Evolutionary conservation across 2,888 invertebrate genomes (phyloP).

Genomic region (Linyphia triangularis): DNA sequence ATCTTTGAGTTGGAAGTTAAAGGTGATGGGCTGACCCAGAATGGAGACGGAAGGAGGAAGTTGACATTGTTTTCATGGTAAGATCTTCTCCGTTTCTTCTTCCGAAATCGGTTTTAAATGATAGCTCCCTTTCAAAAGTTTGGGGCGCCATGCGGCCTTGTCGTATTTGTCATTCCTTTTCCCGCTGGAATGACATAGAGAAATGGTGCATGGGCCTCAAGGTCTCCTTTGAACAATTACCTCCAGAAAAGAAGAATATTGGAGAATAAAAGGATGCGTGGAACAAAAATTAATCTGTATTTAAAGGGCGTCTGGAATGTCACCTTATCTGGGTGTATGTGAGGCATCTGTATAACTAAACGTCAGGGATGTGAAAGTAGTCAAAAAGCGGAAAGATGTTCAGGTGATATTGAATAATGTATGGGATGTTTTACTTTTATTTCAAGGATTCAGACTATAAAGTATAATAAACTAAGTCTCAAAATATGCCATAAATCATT

Average conservation of each 20-base stretch:
- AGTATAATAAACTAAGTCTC: too few species aligned
- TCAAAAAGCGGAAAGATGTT: too few species aligned
- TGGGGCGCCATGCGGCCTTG: not conserved
- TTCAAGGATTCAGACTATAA: too few species aligned
- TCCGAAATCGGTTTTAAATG: slow-evolving; percentile 6
- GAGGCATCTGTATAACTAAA: too few species aligned
- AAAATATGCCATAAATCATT: too few species aligned
- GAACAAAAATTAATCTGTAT: not conserved
- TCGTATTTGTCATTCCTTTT: not conserved
- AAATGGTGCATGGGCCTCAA: not conserved
- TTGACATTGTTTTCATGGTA: slow-evolving; percentile 21
- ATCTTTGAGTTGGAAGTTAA: not conserved
- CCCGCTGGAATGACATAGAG: not conserved
- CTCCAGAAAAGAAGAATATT: not conserved
- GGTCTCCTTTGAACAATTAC: not conserved
- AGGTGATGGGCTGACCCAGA: slow-evolving; percentile 54
- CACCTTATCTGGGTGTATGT: too few species aligned
- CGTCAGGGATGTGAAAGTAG: too few species aligned
- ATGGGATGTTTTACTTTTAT: too few species aligned
- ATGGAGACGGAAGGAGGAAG: slow-evolving; percentile 39
- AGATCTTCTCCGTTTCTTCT: not conserved
- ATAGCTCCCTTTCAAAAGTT: not conserved
- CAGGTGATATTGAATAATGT: too few species aligned
- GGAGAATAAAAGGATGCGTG: not conserved
- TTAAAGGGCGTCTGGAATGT: too few species aligned